Percentiles rank a stretch among this genome's conserved stretches.
These are phyloP conservation scores for Mirza zaza DNA, from an alignment of 2,113 vertebrate species.

Conservation along the genomic window DNA sequence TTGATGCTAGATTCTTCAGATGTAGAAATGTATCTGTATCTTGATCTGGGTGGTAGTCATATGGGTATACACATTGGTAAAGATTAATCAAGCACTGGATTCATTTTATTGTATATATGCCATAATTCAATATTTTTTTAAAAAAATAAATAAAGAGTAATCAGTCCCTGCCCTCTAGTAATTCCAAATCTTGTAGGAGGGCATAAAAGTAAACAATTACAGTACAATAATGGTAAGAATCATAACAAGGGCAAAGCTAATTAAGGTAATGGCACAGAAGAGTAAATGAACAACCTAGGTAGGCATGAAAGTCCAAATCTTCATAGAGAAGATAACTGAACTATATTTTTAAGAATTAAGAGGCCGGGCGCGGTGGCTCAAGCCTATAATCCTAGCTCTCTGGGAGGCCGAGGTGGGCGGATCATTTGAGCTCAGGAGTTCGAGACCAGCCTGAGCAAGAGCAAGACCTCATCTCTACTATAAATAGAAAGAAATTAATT, in stretches of 20 bases:
- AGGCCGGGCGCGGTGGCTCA: too few relatives aligned
- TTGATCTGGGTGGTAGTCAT: background rate
- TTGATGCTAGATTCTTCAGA: background rate
- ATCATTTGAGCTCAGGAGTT: too few relatives aligned
- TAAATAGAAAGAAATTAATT: too few relatives aligned
- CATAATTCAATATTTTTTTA: background rate
- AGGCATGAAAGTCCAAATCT: background rate
- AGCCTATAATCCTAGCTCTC: too few relatives aligned
- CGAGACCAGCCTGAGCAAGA: too few relatives aligned
- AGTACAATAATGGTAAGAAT: background rate
- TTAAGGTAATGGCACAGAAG: constrained; percentile 14
- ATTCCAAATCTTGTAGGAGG: background rate
- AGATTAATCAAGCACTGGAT: constrained; percentile 42
- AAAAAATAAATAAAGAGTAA: constrained; percentile 22
- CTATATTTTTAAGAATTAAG: constrained; percentile 13
- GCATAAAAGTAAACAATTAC: background rate
- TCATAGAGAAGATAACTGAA: background rate
- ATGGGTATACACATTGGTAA: background rate
- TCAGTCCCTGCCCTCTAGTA: background rate
- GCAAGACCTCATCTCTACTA: too few relatives aligned
- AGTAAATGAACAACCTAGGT: background rate
- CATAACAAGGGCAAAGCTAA: constrained; percentile 14
- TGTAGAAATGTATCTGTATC: background rate
- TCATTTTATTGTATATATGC: constrained; percentile 23
- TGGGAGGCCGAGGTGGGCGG: too few relatives aligned